Percentiles rank a stretch among this genome's conserved stretches.
Conservation (phyloP, 2,888 invertebrate genomes). For the Mimachlamys varia region DNA sequence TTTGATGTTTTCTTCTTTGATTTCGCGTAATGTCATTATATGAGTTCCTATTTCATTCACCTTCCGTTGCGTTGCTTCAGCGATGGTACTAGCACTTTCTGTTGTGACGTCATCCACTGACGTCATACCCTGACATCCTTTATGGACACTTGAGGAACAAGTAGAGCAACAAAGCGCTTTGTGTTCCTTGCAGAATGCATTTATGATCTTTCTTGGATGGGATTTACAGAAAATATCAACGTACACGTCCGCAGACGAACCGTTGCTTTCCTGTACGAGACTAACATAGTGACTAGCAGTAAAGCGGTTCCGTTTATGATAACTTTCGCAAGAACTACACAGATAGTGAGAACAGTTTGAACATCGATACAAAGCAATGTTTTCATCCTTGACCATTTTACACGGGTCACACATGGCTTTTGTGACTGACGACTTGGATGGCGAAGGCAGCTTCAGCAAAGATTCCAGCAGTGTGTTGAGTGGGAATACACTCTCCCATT, state of each 20-base stretch:
- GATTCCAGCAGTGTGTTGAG: neutral
- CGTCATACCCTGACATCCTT: neutral
- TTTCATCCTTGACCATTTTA: neutral
- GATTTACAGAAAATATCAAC: slow-evolving; percentile 5
- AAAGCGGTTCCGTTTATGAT: neutral
- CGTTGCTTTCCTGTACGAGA: neutral
- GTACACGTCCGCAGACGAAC: neutral
- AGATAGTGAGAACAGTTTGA: neutral
- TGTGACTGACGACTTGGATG: neutral
- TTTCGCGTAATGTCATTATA: neutral
- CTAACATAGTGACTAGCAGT: neutral
- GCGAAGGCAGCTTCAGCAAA: neutral
- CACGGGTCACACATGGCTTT: neutral
- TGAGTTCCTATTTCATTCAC: neutral
- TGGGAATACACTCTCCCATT: neutral
- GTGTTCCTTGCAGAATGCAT: neutral
- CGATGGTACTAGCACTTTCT: neutral
- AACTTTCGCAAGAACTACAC: neutral
- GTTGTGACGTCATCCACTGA: neutral
- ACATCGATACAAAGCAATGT: neutral
- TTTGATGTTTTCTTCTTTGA: neutral
- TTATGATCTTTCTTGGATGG: neutral
- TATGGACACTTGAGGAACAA: neutral
- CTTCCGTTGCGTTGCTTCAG: neutral
- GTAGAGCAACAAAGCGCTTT: neutral